Base-by-base conservation (phyloP, 23 tunicate genomes). In the Corella eumyota region DNA sequence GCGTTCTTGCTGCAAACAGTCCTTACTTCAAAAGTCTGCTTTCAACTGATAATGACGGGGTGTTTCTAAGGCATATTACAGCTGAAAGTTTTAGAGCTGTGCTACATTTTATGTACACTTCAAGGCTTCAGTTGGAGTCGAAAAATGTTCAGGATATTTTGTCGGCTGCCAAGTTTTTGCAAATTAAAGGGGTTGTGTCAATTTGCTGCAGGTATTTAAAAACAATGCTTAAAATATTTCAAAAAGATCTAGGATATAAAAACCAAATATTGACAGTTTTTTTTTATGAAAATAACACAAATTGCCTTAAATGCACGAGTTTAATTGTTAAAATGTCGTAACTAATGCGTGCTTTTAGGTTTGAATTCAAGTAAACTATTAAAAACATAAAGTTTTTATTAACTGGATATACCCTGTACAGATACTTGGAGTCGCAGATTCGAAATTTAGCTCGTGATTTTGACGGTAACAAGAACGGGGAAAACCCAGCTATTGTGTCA, bases 31-130 rank as follows among this genome's bases (percentile, higher is more conserved):
- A 66, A 51, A 21, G 60, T 17, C 36, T 88, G 30, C 67, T 88
- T 3, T 67, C 77, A 2, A 72, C 45, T 30, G 88, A 73, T 30
- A 88, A 88, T 56, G 96, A 88, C 53, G 96, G 96, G 4, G 54
- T 88, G 13, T 88, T 74, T 58, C 72, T 88, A 1, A 76, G 81
- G 6, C 88, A 88, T 55, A 60, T 88, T 27, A 72, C 78, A 0
- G 81, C 81, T 13, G 81, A 73, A 15, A 78, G 96, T 28, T 88
- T 88, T 63, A 56, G 62, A 30, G 80, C 80, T n/a, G 67, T 88
- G 25, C 53, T 88, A 58, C 88, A 88, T 73, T 88, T 78, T 53
- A 88, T 88, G 87, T 88, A 88, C 68, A 88, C 96, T n/a, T 88
- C 96, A 4, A 67, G 68, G 47, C 73, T 88, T 4, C 73, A 72